These are phyloP conservation scores for Euspilapteryx auroguttella DNA, from an alignment of 2,888 invertebrate genomes.

Conservation along the genomic window DNA sequence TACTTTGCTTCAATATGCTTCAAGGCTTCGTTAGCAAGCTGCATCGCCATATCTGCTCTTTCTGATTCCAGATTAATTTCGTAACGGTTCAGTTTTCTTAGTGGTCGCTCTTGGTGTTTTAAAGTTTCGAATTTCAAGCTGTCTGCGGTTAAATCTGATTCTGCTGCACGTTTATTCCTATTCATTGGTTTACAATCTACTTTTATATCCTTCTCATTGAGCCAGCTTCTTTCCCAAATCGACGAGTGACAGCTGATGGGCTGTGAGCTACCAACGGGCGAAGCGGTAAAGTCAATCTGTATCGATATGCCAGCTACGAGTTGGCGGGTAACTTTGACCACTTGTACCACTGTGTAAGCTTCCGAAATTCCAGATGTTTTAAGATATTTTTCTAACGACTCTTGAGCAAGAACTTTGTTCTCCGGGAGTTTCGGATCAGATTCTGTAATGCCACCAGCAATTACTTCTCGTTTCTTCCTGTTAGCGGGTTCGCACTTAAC, in stretches of 20 bases:
- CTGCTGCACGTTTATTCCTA: slow-evolving; percentile 3
- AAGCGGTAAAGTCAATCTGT: slow-evolving; percentile 11
- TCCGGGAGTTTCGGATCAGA: neutral
- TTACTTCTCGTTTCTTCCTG: neutral
- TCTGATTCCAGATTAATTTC: no score
- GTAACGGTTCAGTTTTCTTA: no score
- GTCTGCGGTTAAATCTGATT: no score
- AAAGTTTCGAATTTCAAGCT: slow-evolving; percentile 3
- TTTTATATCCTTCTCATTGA: slow-evolving; percentile 10
- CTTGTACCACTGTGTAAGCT: slow-evolving; percentile 7
- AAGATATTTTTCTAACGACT: slow-evolving; percentile 15
- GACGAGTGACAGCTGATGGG: neutral
- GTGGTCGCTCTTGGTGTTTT: slow-evolving; percentile 8
- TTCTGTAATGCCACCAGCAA: neutral
- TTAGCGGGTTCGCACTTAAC: slow-evolving; percentile 11
- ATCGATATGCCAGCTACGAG: slow-evolving; percentile 13
- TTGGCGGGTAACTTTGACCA: slow-evolving; percentile 11
- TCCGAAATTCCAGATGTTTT: slow-evolving; percentile 6
- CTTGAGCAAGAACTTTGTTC: slow-evolving; percentile 10
- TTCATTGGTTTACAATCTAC: slow-evolving; percentile 9
- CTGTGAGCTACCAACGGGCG: slow-evolving; percentile 3
- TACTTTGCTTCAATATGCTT: slow-evolving; percentile 48
- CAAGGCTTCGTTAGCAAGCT: slow-evolving; percentile 29
- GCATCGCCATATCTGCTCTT: no score
- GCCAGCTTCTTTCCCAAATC: slow-evolving; percentile 12